Evolutionary conservation across 1,140 invertebrate species (phyloP).

Genomic region (Drosophila truncata): DNA sequence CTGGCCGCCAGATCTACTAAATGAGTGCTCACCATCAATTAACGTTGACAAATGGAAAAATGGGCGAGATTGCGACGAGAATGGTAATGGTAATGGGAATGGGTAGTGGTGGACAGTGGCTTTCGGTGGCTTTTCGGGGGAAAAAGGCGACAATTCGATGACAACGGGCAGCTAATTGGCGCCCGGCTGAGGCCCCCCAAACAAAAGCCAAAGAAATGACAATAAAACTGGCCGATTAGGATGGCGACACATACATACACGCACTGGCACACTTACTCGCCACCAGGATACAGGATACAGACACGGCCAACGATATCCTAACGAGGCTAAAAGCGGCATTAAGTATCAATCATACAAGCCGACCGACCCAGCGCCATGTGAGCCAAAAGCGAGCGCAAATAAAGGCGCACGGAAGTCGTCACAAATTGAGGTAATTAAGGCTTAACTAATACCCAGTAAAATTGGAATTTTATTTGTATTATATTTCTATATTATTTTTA

Average conservation of each 20-base stretch:
- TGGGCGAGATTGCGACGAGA: constrained; percentile 10
- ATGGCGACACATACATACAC: constrained; percentile 33
- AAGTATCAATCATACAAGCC: constrained; percentile 80
- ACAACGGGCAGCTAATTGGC: constrained; percentile 70
- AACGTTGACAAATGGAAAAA: constrained; percentile 75
- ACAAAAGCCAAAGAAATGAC: constrained; percentile 78
- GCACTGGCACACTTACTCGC: background rate
- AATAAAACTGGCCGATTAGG: constrained; percentile 71
- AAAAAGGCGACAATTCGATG: constrained; percentile 44
- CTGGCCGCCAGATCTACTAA: constrained; percentile 47
- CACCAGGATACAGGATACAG: constrained; percentile 17
- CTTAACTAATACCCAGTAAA: background rate
- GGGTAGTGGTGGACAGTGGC: background rate
- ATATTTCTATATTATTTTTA: background rate
- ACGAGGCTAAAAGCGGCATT: constrained; percentile 79
- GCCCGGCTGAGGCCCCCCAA: constrained; percentile 59
- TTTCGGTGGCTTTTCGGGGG: constrained; percentile 3
- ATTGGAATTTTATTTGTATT: background rate
- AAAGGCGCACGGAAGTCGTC: constrained; percentile 38
- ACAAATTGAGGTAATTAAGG: background rate
- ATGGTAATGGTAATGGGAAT: constrained; percentile 1
- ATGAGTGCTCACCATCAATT: constrained; percentile 76
- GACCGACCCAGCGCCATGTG: constrained; percentile 45
- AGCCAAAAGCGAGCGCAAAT: constrained; percentile 58
- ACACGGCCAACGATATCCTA: constrained; percentile 65